A percentile compares a stretch with the other conserved stretches of the same genome.
Conservation (phyloP, 1,140 invertebrate genomes). For the Zeugodacus cucurbitae region DNA sequence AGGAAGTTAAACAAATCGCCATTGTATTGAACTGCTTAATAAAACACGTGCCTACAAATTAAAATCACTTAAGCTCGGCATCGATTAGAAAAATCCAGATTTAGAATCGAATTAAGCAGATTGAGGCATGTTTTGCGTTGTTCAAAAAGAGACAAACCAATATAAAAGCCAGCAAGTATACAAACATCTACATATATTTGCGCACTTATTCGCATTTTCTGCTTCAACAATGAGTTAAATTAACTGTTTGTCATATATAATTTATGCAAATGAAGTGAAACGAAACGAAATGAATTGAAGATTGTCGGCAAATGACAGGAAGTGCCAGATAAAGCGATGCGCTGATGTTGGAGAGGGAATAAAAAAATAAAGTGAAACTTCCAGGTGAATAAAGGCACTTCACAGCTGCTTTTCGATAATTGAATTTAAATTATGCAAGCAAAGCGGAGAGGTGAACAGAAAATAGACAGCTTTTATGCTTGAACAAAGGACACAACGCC, state of each 20-base stretch:
- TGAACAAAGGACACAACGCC: neutral
- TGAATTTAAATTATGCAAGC: constrained; percentile 28
- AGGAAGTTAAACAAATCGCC: too few relatives aligned
- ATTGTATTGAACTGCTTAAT: too few relatives aligned
- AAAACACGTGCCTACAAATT: too few relatives aligned
- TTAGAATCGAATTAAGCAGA: neutral
- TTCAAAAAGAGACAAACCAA: neutral
- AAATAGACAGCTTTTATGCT: neutral
- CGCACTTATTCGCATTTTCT: neutral
- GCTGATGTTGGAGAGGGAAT: neutral
- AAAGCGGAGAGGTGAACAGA: neutral
- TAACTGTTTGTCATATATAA: neutral
- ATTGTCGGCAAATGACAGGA: neutral
- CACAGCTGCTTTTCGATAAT: neutral
- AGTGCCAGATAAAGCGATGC: neutral
- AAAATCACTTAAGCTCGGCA: too few relatives aligned
- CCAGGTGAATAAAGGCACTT: neutral
- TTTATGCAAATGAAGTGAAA: constrained; percentile 20
- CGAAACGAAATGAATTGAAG: neutral
- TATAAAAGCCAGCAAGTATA: neutral
- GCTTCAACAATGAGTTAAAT: neutral
- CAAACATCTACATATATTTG: neutral
- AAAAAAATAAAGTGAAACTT: neutral
- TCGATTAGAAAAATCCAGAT: neutral
- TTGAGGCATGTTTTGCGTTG: neutral